Percentiles rank a stretch among this genome's conserved stretches.
phyloP scores from a whole-genome alignment of 1,140 invertebrate species.

The Eurosta solidaginis region DNA sequence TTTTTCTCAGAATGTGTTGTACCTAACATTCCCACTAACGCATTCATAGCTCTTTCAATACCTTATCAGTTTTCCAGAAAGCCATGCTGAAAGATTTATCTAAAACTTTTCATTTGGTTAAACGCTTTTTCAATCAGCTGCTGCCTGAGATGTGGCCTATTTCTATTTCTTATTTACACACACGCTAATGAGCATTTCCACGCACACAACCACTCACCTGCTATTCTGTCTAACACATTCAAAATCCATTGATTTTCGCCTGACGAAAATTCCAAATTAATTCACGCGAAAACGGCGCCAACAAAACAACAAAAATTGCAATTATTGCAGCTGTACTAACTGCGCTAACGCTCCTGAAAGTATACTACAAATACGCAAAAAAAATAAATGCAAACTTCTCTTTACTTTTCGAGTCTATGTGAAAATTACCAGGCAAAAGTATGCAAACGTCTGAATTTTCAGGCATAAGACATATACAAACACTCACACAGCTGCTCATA shows the following conservation, averaged over 20 bases:
- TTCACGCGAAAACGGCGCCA: slow-evolving; percentile 4
- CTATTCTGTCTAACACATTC: no score
- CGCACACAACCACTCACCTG: neutral
- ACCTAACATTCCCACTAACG: neutral
- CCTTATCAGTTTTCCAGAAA: neutral
- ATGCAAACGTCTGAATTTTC: neutral
- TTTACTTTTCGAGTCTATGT: neutral
- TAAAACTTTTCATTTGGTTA: slow-evolving; percentile 1
- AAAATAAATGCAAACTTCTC: neutral
- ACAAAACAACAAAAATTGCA: neutral
- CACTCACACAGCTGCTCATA: neutral
- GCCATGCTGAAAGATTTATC: neutral
- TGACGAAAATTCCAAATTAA: neutral
- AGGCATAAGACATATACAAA: neutral
- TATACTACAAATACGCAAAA: neutral
- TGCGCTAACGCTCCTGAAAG: neutral
- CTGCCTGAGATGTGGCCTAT: neutral
- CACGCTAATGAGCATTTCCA: neutral
- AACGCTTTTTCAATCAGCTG: neutral
- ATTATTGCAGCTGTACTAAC: neutral
- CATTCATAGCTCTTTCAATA: neutral
- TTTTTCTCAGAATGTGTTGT: neutral
- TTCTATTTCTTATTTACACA: neutral
- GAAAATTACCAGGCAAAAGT: neutral
- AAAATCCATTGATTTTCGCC: slow-evolving; percentile 6